Base-by-base conservation (phyloP, 1,140 invertebrate species). In the Penaeus japonicus region DNA sequence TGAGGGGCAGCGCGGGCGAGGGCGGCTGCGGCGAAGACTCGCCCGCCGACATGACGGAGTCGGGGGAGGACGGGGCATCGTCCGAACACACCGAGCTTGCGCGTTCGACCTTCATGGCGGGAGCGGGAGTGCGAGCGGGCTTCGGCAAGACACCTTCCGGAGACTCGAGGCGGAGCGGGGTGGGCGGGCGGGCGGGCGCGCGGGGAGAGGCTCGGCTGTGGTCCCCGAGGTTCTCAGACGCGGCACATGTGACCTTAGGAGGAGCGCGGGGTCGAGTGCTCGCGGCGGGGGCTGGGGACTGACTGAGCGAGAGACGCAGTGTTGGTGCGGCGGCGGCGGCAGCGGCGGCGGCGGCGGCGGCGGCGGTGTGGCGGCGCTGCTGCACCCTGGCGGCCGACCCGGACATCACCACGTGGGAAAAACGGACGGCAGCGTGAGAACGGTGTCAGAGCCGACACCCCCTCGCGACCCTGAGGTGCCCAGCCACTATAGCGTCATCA, bases 91-190 rank as follows among this genome's bases (percentile, higher is more conserved):
- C 87, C 55, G 90, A 89, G 85, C 85, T 89, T 17, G 87, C 85
- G 70, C 90, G 90, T 47, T 85, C 84, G 59, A 90, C 90, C 85
- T 90, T 90, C 90, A 90, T 90, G 62, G 35, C 79, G 39, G 47
- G 32, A 57, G 20, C 54, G 77, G n/a, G 39, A 39, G 35, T 39
- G 35, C 35, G 35, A 39, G 53, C 55, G 75, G n/a, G 53, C 24
- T 65, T 35, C 65, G 47, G n/a, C n/a, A 59, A 55, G 55, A 81
- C 47, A 54, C 22, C 22, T 24, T 54, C 53, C 18, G 18, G 77
- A 39, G 77, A 39, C 77, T 79, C 77, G 77, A 54, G 27, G 35
- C 53, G 77, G 35, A 35, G 20, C 32, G 24, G 20, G n/a, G 27
- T 1, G 22, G 1, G 27, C 54, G 78, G 30, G n/a, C n/a, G n/a